Conservation (phyloP, 2,113 vertebrate genomes). For the Eleginops maclovinus region DNA sequence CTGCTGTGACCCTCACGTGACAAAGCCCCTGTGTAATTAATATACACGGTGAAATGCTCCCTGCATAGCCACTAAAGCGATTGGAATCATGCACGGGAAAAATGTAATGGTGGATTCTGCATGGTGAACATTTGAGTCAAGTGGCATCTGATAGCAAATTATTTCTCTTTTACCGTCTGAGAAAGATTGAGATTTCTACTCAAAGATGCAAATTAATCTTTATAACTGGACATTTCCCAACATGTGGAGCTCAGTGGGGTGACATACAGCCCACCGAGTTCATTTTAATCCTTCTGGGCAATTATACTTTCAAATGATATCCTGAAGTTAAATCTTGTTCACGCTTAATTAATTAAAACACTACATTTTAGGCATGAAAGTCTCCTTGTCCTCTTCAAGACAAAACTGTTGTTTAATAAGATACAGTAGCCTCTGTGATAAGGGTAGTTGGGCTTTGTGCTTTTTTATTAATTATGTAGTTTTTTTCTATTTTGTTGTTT, state of each 20-base stretch:
- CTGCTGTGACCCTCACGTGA: constrained; percentile 88
- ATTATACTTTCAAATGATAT: constrained; percentile 99
- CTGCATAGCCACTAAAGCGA: constrained; percentile 91
- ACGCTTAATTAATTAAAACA: constrained; percentile 99
- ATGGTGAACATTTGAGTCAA: constrained; percentile 94
- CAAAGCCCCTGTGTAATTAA: constrained; percentile 96
- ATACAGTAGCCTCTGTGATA: constrained; percentile 67
- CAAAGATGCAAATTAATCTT: constrained; percentile 99
- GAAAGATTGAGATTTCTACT: constrained; percentile 95
- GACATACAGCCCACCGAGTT: constrained; percentile 93
- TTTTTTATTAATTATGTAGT: constrained; percentile 68
- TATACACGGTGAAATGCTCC: constrained; percentile 96
- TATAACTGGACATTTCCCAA: constrained; percentile 94
- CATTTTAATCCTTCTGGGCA: constrained; percentile 99
- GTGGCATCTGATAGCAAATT: constrained; percentile 92
- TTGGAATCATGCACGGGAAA: constrained; percentile 93
- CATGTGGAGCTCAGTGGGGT: constrained; percentile 94
- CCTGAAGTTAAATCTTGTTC: constrained; percentile 99
- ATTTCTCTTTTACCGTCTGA: constrained; percentile 89
- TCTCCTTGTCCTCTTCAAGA: constrained; percentile 79
- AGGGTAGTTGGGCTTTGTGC: constrained; percentile 64
- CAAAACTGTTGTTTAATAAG: constrained; percentile 70
- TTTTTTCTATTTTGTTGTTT: constrained; percentile 52
- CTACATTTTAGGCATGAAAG: constrained; percentile 92
- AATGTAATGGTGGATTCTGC: constrained; percentile 94